Percentiles rank a stretch among this genome's conserved stretches.
These are phyloP conservation scores for Campoletis raptor DNA, from an alignment of 2,888 invertebrate genomes.

Conservation along the genomic window DNA sequence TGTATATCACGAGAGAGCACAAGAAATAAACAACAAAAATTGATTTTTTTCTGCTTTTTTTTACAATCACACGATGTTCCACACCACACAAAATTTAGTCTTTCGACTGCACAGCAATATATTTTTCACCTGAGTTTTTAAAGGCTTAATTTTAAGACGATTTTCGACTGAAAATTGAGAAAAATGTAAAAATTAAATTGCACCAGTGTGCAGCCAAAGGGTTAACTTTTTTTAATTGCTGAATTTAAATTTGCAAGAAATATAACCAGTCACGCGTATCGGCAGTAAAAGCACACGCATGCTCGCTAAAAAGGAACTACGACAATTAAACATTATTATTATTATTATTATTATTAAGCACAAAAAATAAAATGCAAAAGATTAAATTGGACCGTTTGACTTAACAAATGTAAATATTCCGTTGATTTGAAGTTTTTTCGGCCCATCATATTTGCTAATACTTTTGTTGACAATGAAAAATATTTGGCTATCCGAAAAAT, in stretches of 20 bases:
- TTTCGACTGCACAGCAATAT: too few relatives aligned
- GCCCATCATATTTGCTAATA: not conserved
- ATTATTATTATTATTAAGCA: not conserved
- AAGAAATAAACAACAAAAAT: not conserved
- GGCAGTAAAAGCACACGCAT: constrained; percentile 42
- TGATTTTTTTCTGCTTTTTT: not conserved
- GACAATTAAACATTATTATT: not conserved
- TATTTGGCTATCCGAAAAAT: not conserved
- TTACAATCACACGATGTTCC: not conserved
- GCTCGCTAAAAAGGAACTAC: constrained; percentile 10
- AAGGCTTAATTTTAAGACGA: too few relatives aligned
- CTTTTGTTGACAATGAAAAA: not conserved
- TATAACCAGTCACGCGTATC: not conserved
- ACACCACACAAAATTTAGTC: not conserved
- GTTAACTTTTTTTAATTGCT: not conserved
- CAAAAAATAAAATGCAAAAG: not conserved
- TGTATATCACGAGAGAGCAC: constrained; percentile 27
- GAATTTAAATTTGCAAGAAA: not conserved
- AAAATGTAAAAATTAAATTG: not conserved
- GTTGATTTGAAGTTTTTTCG: not conserved
- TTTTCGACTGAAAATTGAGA: not conserved
- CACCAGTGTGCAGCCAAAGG: not conserved
- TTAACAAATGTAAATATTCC: not conserved
- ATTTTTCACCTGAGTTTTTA: too few relatives aligned
- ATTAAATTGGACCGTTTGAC: not conserved